Conservation (phyloP, 2,113 vertebrate species). For the Amazona guildingii region DNA sequence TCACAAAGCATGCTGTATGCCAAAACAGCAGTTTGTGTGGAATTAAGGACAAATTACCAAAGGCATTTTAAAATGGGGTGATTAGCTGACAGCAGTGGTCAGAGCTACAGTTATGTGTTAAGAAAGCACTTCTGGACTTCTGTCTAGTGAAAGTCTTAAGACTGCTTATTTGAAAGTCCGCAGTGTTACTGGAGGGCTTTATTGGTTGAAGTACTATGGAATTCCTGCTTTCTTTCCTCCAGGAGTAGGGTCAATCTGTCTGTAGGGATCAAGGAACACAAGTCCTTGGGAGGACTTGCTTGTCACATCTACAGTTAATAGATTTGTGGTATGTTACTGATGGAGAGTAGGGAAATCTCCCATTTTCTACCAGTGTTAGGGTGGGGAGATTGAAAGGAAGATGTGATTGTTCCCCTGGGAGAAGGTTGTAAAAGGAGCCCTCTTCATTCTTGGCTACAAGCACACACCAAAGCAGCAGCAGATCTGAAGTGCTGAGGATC, state of each 20-base stretch:
- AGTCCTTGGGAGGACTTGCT: background rate
- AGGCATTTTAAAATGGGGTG: conserved; percentile 36
- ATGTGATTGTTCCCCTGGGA: background rate
- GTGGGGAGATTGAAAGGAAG: background rate
- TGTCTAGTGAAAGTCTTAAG: background rate
- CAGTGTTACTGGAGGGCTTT: background rate
- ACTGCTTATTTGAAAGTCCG: background rate
- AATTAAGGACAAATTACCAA: conserved; percentile 57
- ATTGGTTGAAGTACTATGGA: background rate
- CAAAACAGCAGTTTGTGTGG: conserved; percentile 50
- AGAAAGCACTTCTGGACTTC: background rate
- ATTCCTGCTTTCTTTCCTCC: background rate
- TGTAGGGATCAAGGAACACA: background rate
- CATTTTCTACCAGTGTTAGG: accelerated
- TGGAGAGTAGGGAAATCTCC: background rate
- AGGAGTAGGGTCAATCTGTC: background rate
- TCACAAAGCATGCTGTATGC: conserved; percentile 29
- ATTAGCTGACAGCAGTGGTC: conserved; percentile 1
- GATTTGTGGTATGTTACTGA: background rate
- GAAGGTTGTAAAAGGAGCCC: background rate
- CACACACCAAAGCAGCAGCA: background rate
- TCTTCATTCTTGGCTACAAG: background rate
- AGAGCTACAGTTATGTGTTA: background rate
- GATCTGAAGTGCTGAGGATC: background rate
- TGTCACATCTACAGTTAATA: accelerated